phyloP scores from a whole-genome alignment of 2,888 invertebrate species.

The Fragum whitleyi region DNA sequence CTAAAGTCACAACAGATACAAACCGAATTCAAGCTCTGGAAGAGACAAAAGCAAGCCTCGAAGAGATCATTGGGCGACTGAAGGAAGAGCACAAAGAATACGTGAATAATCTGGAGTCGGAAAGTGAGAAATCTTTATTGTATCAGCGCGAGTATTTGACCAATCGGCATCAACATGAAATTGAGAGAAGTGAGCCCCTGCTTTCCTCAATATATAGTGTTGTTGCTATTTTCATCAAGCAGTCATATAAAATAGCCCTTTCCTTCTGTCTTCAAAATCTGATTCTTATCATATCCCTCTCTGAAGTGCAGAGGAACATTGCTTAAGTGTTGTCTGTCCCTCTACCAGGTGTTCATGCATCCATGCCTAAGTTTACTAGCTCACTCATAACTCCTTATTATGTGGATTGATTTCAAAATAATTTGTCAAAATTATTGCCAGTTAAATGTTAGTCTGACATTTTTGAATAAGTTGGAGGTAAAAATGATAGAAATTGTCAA shows the following conservation, averaged over 20 bases:
- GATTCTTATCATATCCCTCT: neutral
- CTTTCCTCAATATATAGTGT: constrained; percentile 23
- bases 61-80: constrained; percentile 59
- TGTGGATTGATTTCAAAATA: too few relatives aligned
- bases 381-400: too few relatives aligned
- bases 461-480: too few relatives aligned
- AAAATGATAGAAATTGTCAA: too few relatives aligned
- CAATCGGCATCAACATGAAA: constrained; percentile 41
- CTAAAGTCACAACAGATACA: constrained; percentile 72
- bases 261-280: neutral
- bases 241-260: neutral
- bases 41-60: constrained; percentile 42
- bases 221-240: constrained; percentile 14
- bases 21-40: constrained; percentile 53
- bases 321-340: too few relatives aligned
- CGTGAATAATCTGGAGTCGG: constrained; percentile 53
- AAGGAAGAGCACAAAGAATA: constrained; percentile 70
- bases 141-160: constrained; percentile 57
- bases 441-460: too few relatives aligned
- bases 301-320: neutral
- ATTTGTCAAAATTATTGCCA: too few relatives aligned
- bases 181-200: constrained; percentile 51
- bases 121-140: constrained; percentile 59
- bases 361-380: too few relatives aligned
- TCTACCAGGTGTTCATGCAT: too few relatives aligned